A percentile compares a stretch with the other conserved stretches of the same genome.
Evolutionary conservation across 2,888 invertebrate genomes (phyloP).

Genomic region (Ochropacha duplaris): DNA sequence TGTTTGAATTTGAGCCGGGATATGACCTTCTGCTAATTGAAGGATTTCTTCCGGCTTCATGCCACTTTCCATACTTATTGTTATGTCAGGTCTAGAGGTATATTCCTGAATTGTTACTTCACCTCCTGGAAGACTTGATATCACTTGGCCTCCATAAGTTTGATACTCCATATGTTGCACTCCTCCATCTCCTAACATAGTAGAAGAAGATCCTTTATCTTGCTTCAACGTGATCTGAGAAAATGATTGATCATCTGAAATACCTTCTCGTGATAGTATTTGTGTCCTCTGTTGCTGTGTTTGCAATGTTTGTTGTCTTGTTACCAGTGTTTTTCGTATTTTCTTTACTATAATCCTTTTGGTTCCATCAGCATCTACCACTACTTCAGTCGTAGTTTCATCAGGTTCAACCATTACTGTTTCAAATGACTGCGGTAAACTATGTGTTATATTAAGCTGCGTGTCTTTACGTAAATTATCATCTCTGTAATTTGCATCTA

Average conservation of each 20-base stretch:
- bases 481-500: conserved; percentile 88
- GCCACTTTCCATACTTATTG: conserved; percentile 82
- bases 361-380: conserved; percentile 91
- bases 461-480: conserved; percentile 81
- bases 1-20: conserved; percentile 77
- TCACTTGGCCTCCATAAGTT: conserved; percentile 85
- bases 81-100: conserved; percentile 84
- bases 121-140: conserved; percentile 85
- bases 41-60: conserved; percentile 78
- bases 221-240: conserved; percentile 87
- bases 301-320: conserved; percentile 85
- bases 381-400: conserved; percentile 91
- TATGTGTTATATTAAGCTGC: conserved; percentile 88
- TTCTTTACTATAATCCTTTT: conserved; percentile 91
- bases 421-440: conserved; percentile 89
- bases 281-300: conserved; percentile 83
- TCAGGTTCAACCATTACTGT: conserved; percentile 92
- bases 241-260: conserved; percentile 85
- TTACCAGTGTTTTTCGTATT: conserved; percentile 86
- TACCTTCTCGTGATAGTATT: conserved; percentile 79
- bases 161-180: conserved; percentile 84
- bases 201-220: conserved; percentile 84
- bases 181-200: conserved; percentile 83
- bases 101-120: conserved; percentile 86
- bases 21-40: conserved; percentile 64